These are phyloP conservation scores for Nibea albiflora DNA, from an alignment of 2,113 vertebrate species.

Conservation along the genomic window DNA sequence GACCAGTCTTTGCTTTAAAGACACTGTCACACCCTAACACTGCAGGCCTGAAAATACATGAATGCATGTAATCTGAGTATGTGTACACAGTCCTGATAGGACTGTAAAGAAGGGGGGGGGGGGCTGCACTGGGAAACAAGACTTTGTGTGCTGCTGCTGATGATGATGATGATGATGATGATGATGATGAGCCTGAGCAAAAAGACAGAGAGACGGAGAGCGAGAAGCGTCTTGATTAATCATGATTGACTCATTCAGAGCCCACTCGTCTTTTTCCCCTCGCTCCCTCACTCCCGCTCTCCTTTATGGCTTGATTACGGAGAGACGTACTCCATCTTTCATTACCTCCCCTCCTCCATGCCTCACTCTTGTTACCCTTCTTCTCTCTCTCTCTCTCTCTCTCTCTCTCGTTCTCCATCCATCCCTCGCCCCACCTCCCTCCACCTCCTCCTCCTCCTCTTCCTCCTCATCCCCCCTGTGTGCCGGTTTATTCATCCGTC, in stretches of 20 bases:
- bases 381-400: conserved; percentile 47
- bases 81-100: conserved; percentile 15
- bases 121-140: conserved; percentile 17
- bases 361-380: conserved; percentile 26
- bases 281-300: conserved; percentile 63
- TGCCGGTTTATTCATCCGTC: conserved; percentile 75
- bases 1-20: not conserved
- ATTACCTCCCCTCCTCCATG: conserved; percentile 59
- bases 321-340: conserved; percentile 73
- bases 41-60: conserved; percentile 1
- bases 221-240: conserved; percentile 83
- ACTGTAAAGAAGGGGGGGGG: not conserved
- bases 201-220: conserved; percentile 48
- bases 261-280: conserved; percentile 68
- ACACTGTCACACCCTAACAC: no score
- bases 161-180: conserved; percentile 40
- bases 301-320: conserved; percentile 79
- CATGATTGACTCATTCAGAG: conserved; percentile 85
- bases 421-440: not conserved
- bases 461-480: conserved; percentile 36
- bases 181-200: conserved; percentile 63
- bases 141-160: not conserved
- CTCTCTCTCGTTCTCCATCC: not conserved
- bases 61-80: not conserved
- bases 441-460: conserved; percentile 27